Evolutionary conservation across 35 echinoderm and acorn worm species (phyloP), one percentile per base, ranked within the genome.

Genomic region (Hemicentrotus pulcherrimus): DNA sequence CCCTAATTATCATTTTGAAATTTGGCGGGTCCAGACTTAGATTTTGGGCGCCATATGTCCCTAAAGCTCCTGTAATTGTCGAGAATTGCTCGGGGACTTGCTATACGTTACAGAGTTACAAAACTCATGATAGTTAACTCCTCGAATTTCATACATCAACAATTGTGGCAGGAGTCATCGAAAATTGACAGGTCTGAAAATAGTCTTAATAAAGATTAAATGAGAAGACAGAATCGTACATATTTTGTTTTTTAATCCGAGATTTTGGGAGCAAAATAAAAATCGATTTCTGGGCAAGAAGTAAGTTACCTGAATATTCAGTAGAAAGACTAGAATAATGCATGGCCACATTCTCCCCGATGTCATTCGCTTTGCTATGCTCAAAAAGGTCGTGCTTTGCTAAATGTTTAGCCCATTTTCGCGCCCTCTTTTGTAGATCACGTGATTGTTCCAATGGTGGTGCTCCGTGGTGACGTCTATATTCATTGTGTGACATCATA

Each of bases 341-440:
- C 98, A 99, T 99, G n/a, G 98, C 98, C 32, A 99, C 97, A 71
- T 99, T 99, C 94, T 99, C 98, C 1, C 98, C 98, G 78, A 98
- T 98, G 86, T 98, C 96, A 0, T n/a, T 61, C 14, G 94, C 32
- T 22, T 97, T 94, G 92, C 98, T 99, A 94, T 98, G 98, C 50
- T 99, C 95, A 48, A 99, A 99, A 8, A 96, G 55, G 86, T 96
- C 95, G n/a, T 96, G 95, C 95, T 99, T 95, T 33, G 98, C 98
- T 12, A 99, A 94, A 65, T 99, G 96, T 22, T 99, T 97, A 13
- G 98, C 98, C 96, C 96, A 98, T 24, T 96, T 95, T 89, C 97
- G 98, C 9, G 98, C 96, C 35, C 55, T 50, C 31, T 97, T 97
- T 41, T 85, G 88, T 9, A 97, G 91, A 1, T 95, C 94, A 46